These are phyloP conservation scores for Drosophila robusta DNA, from an alignment of 2,888 invertebrate genomes.

Conservation along the genomic window DNA sequence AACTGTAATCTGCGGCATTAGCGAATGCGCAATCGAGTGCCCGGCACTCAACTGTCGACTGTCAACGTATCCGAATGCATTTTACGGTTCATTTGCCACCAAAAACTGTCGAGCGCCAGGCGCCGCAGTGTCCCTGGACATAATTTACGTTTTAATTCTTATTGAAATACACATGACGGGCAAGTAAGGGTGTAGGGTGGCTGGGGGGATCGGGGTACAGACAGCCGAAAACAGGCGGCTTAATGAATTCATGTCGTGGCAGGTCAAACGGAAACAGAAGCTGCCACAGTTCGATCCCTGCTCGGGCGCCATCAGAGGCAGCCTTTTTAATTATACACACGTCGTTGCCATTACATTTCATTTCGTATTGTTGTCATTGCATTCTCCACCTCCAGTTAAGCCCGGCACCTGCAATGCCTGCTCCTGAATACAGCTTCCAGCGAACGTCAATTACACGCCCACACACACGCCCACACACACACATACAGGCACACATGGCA, in stretches of 20 bases:
- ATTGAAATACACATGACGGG: conserved; percentile 57
- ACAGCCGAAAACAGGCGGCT: conserved; percentile 35
- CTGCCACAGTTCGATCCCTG: conserved; percentile 29
- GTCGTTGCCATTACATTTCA: conserved; percentile 77
- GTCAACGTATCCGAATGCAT: conserved; percentile 62
- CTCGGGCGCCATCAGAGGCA: conserved; percentile 6
- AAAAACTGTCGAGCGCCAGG: conserved; percentile 4
- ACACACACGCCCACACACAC: conserved; percentile 6
- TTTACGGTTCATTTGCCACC: conserved; percentile 61
- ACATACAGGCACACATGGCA: not conserved
- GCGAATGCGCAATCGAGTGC: conserved; percentile 29
- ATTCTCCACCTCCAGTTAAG: conserved; percentile 15
- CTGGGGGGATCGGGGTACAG: not conserved
- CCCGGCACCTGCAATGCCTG: conserved; percentile 35
- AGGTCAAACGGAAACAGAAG: conserved; percentile 53
- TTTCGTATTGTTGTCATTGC: conserved; percentile 70
- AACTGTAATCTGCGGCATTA: conserved; percentile 28
- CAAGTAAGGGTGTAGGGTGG: not conserved
- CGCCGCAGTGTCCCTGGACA: conserved; percentile 22
- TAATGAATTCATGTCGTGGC: conserved; percentile 75
- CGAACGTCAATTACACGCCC: conserved; percentile 51
- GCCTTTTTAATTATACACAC: conserved; percentile 76
- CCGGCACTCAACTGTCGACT: conserved; percentile 36
- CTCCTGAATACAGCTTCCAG: conserved; percentile 6
- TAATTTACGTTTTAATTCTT: conserved; percentile 74